A percentile compares a stretch with the other conserved stretches of the same genome.
These are phyloP conservation scores for Parauchenoglanis punctatus DNA, from an alignment of 2,797 vertebrate species.

Conservation along the genomic window DNA sequence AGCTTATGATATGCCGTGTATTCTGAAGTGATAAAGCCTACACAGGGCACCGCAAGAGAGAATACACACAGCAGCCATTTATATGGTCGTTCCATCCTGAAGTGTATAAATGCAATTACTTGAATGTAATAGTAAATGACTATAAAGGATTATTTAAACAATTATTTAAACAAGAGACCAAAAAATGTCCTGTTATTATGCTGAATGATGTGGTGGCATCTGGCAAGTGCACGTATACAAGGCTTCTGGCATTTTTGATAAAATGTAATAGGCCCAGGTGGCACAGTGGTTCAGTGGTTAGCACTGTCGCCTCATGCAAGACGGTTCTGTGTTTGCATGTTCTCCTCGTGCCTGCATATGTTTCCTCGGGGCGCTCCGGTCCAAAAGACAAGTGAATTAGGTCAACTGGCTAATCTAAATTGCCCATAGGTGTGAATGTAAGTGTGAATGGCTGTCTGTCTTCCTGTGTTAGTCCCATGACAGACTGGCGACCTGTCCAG, in stretches of 20 bases:
- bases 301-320: no score
- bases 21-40: conserved; percentile 8
- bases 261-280: not conserved
- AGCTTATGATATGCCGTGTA: conserved; percentile 23
- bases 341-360: no score
- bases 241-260: not conserved
- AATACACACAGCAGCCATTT: conserved; percentile 10
- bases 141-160: not conserved
- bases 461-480: no score
- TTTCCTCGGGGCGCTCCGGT: no score
- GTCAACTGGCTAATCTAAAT: no score
- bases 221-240: not conserved
- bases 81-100: not conserved
- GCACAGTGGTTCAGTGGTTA: no score
- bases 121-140: not conserved
- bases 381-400: no score
- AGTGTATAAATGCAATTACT: not conserved
- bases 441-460: no score
- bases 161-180: not conserved
- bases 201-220: not conserved
- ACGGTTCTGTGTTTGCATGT: no score
- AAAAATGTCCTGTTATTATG: not conserved
- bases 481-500: no score
- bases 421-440: no score
- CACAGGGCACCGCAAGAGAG: not conserved